phyloP scores from a whole-genome alignment of 2,888 invertebrate genomes.

The Agrotis ipsilon region DNA sequence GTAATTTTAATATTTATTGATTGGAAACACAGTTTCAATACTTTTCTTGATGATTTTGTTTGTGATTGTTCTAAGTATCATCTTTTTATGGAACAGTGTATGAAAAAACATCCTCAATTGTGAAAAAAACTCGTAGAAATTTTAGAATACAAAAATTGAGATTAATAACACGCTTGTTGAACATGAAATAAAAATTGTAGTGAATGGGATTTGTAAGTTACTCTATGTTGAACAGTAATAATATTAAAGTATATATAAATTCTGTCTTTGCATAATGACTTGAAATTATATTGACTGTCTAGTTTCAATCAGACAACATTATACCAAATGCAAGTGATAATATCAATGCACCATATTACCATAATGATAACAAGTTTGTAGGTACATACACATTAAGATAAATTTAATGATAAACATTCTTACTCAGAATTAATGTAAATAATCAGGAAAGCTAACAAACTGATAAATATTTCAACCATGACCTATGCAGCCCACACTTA shows the following conservation, averaged over 20 bases:
- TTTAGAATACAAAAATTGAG: too few species aligned
- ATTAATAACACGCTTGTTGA: too few species aligned
- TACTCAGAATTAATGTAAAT: slow-evolving; percentile 40
- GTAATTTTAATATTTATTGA: too few species aligned
- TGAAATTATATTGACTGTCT: background rate
- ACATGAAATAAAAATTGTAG: too few species aligned
- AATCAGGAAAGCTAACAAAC: slow-evolving; percentile 50
- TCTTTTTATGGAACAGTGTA: too few species aligned
- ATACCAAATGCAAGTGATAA: slow-evolving; percentile 1
- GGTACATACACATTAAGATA: slow-evolving; percentile 36
- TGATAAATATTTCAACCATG: slow-evolving; percentile 66
- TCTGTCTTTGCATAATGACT: background rate
- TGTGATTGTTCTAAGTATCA: too few species aligned
- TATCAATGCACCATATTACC: slow-evolving; percentile 3
- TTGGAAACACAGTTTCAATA: too few species aligned
- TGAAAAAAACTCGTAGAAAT: too few species aligned
- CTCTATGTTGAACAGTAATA: too few species aligned
- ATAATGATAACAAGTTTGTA: slow-evolving; percentile 23
- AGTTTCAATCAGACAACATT: background rate
- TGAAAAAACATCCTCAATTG: too few species aligned
- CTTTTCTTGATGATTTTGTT: too few species aligned
- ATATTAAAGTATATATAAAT: background rate
- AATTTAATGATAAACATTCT: slow-evolving; percentile 36
- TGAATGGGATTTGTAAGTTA: too few species aligned
- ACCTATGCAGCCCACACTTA: slow-evolving; percentile 63